A percentile compares a stretch with the other conserved stretches of the same genome.
These are phyloP conservation scores for Sipha maydis DNA, from an alignment of 2,888 invertebrate genomes.

Conservation along the genomic window DNA sequence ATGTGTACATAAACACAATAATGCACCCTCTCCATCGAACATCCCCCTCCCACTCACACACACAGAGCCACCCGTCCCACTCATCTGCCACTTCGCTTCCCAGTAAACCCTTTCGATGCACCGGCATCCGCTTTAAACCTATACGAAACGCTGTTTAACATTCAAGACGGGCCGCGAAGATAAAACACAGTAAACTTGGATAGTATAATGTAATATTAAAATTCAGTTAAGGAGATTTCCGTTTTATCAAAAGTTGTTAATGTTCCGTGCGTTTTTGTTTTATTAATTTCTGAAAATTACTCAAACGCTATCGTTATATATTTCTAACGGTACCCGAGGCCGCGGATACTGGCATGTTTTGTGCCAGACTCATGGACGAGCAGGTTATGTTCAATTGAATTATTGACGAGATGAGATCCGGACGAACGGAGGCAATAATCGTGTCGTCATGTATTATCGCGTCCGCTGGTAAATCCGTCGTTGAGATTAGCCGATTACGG, in stretches of 20 bases:
- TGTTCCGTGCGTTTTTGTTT: background rate
- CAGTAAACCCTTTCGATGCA: background rate
- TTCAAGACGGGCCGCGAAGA: background rate
- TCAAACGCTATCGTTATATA: background rate
- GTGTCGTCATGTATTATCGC: too few relatives aligned
- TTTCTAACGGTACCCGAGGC: background rate
- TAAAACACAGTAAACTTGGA: background rate
- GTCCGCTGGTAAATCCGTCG: too few relatives aligned
- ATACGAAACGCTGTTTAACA: background rate
- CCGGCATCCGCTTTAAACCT: background rate
- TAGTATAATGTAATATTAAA: background rate
- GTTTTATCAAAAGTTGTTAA: background rate
- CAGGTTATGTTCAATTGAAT: too few relatives aligned
- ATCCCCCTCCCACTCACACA: background rate
- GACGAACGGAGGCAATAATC: too few relatives aligned
- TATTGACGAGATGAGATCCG: too few relatives aligned
- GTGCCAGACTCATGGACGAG: too few relatives aligned
- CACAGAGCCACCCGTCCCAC: background rate
- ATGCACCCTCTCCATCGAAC: background rate
- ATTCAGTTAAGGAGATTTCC: background rate
- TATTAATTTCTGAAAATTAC: background rate
- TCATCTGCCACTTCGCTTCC: background rate
- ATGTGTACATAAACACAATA: background rate
- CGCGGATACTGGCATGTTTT: too few relatives aligned
- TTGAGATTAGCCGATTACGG: too few relatives aligned